Base-by-base conservation (phyloP, 2,113 vertebrate genomes). In the Morone chrysops region DNA sequence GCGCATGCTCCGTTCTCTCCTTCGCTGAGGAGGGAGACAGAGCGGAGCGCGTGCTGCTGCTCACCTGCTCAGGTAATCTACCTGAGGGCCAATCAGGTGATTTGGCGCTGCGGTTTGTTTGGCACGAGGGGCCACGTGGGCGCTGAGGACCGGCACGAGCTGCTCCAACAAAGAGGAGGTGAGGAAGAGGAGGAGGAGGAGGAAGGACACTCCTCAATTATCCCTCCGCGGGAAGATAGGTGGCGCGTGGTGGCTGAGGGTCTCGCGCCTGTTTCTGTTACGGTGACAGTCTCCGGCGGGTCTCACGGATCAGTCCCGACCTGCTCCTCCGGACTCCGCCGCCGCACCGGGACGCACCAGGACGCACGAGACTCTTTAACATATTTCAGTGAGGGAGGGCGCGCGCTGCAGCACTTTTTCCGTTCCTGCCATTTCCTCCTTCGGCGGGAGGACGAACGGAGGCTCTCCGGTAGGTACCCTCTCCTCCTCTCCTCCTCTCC, bases 211-310 rank as follows among this genome's bases (percentile, higher is more conserved):
- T 95, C 95, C 95, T 95, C 96, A 95, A 96, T 96, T 97, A 97
- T 99, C 96, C 97, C 97, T 96, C 95, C 94, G 94, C 94, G 95
- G 95, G 97, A 96, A 97, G 97, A 97, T 97, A 97, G 97, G 97
- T 97, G 97, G 97, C 97, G 97, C 95, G 97, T 96, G 97, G 6
- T 51, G 81, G 95, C 94, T 87, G 95, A 95, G 95, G 96, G 95
- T 96, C 96, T 96, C 95, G 94, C 94, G 94, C 95, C 96, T 96
- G 95, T 95, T 94, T 94, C 92, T 95, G 96, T 95, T 96, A 95
- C 96, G 96, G 87, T 51, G 69, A 75, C 62, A 70, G 45, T 69
- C 75, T 84, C 22, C 54, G 61, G 96, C 31, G 62, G 51, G 96
- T 95, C 96, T 96, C 95, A 96, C 96, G 96, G 96, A 96, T 95